A percentile compares a stretch with the other conserved stretches of the same genome.
phyloP scores from a whole-genome alignment of 1,140 invertebrate species.

The Thaumetopoea pityocampa region DNA sequence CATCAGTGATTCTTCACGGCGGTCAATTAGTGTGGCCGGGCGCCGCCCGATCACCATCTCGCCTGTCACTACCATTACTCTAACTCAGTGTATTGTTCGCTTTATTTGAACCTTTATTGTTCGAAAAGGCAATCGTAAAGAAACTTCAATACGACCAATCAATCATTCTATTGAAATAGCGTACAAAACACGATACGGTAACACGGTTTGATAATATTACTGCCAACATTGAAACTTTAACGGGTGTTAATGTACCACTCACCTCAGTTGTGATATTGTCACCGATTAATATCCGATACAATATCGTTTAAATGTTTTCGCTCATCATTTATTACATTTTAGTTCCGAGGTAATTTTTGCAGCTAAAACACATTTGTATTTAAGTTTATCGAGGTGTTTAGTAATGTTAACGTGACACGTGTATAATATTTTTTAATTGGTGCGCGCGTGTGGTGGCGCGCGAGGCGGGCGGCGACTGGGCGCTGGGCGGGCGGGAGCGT shows the following conservation, averaged over 20 bases:
- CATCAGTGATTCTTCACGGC: slow-evolving; percentile 50
- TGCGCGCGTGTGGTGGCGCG: slow-evolving; percentile 16
- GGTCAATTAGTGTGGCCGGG: slow-evolving; percentile 50
- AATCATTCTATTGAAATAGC: slow-evolving; percentile 3
- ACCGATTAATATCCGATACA: slow-evolving; percentile 10
- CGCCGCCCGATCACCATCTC: slow-evolving; percentile 27
- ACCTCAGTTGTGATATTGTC: slow-evolving; percentile 24
- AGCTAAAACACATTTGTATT: not conserved
- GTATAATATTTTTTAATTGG: not conserved
- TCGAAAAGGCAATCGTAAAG: slow-evolving; percentile 8
- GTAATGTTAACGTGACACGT: slow-evolving; percentile 7
- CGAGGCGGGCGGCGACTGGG: slow-evolving; percentile 28
- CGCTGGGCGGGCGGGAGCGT: slow-evolving; percentile 27
- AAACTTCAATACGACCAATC: slow-evolving; percentile 8
- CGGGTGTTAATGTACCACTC: slow-evolving; percentile 29
- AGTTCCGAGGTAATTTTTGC: not conserved
- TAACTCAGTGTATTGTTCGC: slow-evolving; percentile 29
- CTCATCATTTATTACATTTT: not conserved
- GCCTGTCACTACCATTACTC: slow-evolving; percentile 21
- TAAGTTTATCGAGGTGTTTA: no score
- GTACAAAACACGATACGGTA: no score
- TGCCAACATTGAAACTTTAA: no score
- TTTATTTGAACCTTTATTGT: slow-evolving; percentile 21
- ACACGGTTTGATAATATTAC: no score
- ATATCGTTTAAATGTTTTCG: not conserved